phyloP scores from a whole-genome alignment of 2,113 vertebrate genomes.

The Nannobrachium achirus region DNA sequence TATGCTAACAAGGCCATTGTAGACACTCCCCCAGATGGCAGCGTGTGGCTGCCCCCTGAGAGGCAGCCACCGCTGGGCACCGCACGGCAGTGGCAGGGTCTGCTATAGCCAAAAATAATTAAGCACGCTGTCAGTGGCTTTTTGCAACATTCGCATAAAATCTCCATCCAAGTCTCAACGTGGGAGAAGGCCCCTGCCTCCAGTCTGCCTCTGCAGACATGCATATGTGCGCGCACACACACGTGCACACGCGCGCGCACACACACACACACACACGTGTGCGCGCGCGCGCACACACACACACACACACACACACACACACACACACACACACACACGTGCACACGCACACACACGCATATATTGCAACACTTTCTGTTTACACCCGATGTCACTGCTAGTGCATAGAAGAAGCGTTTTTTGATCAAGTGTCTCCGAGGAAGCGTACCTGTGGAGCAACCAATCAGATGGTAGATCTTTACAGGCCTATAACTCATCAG shows the following conservation, averaged over 20 bases:
- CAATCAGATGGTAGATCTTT: conserved; percentile 46
- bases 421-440: conserved; percentile 60
- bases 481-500: conserved; percentile 21
- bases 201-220: conserved; percentile 52
- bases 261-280: not conserved
- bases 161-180: conserved; percentile 77
- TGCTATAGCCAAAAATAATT: conserved; percentile 78
- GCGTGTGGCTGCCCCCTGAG: conserved; percentile 63
- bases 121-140: conserved; percentile 78
- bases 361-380: conserved; percentile 54
- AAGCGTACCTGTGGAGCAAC: conserved; percentile 50
- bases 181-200: conserved; percentile 77
- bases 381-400: conserved; percentile 58
- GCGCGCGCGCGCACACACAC: not conserved
- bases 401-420: conserved; percentile 44
- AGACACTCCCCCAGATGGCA: conserved; percentile 63
- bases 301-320: not conserved
- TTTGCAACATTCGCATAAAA: conserved; percentile 79
- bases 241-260: not conserved
- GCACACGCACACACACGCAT: conserved; percentile 22
- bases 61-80: conserved; percentile 65
- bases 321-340: not conserved
- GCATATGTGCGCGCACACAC: conserved; percentile 15
- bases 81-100: conserved; percentile 66
- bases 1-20: conserved; percentile 72